Evolutionary conservation across 1,140 invertebrate species (phyloP).

Genomic region (Homarus americanus): DNA sequence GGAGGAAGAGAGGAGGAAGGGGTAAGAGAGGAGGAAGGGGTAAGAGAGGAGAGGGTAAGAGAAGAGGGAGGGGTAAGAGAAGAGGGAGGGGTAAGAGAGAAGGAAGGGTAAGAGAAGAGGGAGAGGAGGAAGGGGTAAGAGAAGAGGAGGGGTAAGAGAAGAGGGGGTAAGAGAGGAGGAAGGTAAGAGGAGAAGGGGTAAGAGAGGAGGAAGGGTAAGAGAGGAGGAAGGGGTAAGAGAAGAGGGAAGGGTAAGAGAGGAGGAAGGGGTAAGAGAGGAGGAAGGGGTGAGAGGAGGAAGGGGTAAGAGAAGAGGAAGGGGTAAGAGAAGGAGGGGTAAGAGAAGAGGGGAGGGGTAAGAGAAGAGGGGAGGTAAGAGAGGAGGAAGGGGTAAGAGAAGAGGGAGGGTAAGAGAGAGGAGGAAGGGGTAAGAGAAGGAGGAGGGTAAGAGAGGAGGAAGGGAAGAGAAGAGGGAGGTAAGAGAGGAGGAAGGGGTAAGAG

Average conservation of each 20-base stretch:
- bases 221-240: conserved; percentile 5
- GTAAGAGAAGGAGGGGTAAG: not conserved
- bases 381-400: not conserved
- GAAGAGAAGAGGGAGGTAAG: not conserved
- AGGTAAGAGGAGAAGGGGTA: not conserved
- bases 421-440: not conserved
- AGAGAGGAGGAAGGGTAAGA: not conserved
- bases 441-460: not conserved
- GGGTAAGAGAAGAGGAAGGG: not conserved
- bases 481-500: no score
- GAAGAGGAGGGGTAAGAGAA: not conserved
- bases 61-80: conserved; percentile 5
- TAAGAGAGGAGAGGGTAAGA: not conserved
- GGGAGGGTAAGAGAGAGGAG: not conserved
- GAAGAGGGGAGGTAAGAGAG: not conserved
- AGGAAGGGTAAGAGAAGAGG: not conserved
- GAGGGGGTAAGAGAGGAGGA: conserved; percentile 9
- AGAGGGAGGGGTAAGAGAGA: not conserved
- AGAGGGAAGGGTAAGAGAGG: not conserved
- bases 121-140: not conserved
- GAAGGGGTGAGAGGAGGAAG: not conserved
- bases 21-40: not conserved
- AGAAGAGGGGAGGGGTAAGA: not conserved
- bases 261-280: not conserved
- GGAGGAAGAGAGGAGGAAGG: not conserved